phyloP scores from a whole-genome alignment of 2,888 invertebrate genomes.

The Nymphalis c-album region DNA sequence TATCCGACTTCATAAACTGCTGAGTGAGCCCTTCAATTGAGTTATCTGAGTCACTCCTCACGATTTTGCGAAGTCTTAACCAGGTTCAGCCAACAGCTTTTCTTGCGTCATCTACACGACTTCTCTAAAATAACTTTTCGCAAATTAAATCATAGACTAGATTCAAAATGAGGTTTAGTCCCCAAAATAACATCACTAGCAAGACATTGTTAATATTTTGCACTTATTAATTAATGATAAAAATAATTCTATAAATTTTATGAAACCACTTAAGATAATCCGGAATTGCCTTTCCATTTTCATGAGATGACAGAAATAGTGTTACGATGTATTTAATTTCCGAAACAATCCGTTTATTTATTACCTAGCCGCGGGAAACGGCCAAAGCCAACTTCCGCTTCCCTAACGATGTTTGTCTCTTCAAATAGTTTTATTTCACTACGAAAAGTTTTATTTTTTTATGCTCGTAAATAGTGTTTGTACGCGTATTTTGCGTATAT shows the following conservation, averaged over 20 bases:
- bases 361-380: conserved; percentile 32
- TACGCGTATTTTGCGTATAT: background rate
- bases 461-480: background rate
- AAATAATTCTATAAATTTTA: background rate
- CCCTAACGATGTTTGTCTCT: conserved; percentile 40
- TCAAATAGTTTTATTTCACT: conserved; percentile 10
- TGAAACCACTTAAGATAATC: background rate
- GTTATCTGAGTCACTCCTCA: too few relatives aligned
- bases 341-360: conserved; percentile 16
- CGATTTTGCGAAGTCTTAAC: too few relatives aligned
- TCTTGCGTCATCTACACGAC: too few relatives aligned
- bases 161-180: too few relatives aligned
- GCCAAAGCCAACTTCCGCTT: conserved; percentile 36
- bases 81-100: too few relatives aligned
- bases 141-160: too few relatives aligned
- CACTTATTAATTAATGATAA: too few relatives aligned
- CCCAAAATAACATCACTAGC: too few relatives aligned
- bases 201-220: too few relatives aligned
- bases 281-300: background rate
- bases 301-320: background rate
- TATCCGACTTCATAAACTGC: too few relatives aligned
- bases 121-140: too few relatives aligned
- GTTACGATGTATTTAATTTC: background rate
- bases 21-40: too few relatives aligned
- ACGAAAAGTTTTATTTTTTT: conserved; percentile 2